Base-by-base conservation (phyloP, 2,797 vertebrate genomes). In the Thunnus albacares region DNA sequence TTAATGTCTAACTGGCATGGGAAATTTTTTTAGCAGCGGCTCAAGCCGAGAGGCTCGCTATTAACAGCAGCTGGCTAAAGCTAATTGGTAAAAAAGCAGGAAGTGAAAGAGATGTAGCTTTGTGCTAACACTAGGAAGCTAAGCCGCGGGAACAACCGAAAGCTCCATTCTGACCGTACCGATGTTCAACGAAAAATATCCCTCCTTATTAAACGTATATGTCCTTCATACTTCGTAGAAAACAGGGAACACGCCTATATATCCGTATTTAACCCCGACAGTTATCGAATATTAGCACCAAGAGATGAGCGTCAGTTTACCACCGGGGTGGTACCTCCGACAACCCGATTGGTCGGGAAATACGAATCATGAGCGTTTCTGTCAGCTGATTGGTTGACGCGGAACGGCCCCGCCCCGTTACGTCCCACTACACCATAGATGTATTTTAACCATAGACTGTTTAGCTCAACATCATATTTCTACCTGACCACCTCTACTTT, bases 381-480 rank as follows among this genome's bases (percentile, higher is more conserved):
- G 24, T 5, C 1, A 10, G 0, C 13, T 74, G 77, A 93, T 95
- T 94, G 92, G 93, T 35, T 43, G 14, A 53, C 0, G 18, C 0
- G 3, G 2, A 12, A 41, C 74, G 12, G 62, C 28, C 33, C 75
- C 61, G 26, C 81, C 76, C 38, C 62, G 0, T 24, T 1, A 74
- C 55, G 3, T 10, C 13, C 3, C 11, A 28, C 1, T 0, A 13
- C 11, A 13, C 52, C 14, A 18, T 49, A 8, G 10, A 38, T 38
- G 38, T 10, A 38, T 38, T 38, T 38, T 38, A 38, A 38, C 2
- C 2, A 24, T 24, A 24, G 24, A 24, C 24, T 24, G 24, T 24
- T 24, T 24, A 24, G 38, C 47, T 6, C 12, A 7, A 49, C 13
- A 33, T 5, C 0, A 1, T 35, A 33, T 71, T 26, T 10, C 20